Evolutionary conservation across 1,140 invertebrate genomes (phyloP), one percentile per base, ranked within the genome.

Genomic region (Dolichoris vasculosae): DNA sequence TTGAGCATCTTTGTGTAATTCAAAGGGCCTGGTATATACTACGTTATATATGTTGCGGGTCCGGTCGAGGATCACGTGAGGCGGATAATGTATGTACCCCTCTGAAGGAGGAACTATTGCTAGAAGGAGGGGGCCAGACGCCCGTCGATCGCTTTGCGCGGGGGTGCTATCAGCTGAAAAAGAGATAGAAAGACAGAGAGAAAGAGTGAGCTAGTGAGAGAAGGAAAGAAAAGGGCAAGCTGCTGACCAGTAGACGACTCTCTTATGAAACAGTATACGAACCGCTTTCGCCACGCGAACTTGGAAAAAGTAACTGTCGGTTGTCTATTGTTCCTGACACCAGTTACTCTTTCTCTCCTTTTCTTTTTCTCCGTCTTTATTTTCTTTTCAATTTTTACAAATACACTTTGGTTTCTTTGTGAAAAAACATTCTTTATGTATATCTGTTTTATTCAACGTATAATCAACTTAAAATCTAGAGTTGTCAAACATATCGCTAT

Each of bases 61-160:
- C 11, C n/a, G n/a, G 15, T 35, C 38, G 46, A 51, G 30, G 76
- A 84, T 73, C 81, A 73, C 88, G 88, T 88, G 89, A 89, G 90
- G 87, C 84, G 89, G 87, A 91, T 92, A 92, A 92, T 92, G 90
- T 92, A 92, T 92, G 91, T 92, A 92, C 91, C 92, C 92, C 90
- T 85, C 81, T 86, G 75, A 78, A 59, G 75, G 75, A 76, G 73
- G 73, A 76, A 48, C 88, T 83, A 46, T 26, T 76, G 63, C n/a
- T 87, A 79, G 64, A 23, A 75, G 71, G 40, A 40, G 73, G 73
- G 83, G 86, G 85, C 71, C 64, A 79, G 32, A 32, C 63, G 26
- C 7, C 8, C 17, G 23, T 23, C 26, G 80, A n/a, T 43, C 17
- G 23, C 32, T 38, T 30, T 46, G 46, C 30, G 64, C 64, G 81